Evolutionary conservation across 1,140 invertebrate species (phyloP).

Genomic region (Scaptomyza graminum): DNA sequence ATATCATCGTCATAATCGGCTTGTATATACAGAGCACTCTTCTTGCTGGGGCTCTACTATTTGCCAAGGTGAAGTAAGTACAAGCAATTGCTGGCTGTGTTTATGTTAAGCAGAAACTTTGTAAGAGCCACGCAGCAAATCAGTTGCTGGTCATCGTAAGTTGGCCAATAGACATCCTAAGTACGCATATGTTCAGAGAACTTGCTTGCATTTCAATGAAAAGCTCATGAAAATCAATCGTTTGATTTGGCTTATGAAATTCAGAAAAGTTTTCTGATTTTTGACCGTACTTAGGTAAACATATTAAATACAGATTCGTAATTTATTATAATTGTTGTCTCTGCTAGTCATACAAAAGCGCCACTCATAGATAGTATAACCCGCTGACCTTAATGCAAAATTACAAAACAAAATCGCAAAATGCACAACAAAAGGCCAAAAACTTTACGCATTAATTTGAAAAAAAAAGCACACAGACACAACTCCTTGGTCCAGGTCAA

Average conservation of each 20-base stretch:
- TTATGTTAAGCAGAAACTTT: conserved; percentile 8
- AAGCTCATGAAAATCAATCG: not conserved
- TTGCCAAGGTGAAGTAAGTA: conserved; percentile 19
- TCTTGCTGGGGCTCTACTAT: not conserved
- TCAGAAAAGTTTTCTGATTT: not conserved
- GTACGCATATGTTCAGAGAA: not conserved
- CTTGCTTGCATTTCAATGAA: conserved; percentile 1
- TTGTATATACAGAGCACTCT: not conserved
- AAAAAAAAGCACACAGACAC: conserved; percentile 44
- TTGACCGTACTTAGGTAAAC: not conserved
- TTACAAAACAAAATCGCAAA: conserved; percentile 27
- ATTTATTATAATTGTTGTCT: conserved; percentile 5
- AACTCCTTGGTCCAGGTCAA: conserved; percentile 52
- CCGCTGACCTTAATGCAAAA: conserved; percentile 47
- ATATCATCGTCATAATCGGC: conserved; percentile 51
- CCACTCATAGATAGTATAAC: conserved; percentile 5
- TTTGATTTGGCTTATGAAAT: not conserved
- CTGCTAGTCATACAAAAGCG: not conserved
- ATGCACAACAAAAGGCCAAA: conserved; percentile 40
- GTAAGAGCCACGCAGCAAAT: not conserved
- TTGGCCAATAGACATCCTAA: not conserved
- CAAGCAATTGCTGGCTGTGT: conserved; percentile 21
- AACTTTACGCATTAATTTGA: conserved; percentile 60
- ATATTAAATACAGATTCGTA: not conserved
- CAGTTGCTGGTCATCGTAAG: not conserved